Evolutionary conservation across 2,113 vertebrate species (phyloP).

Genomic region (Engystomops pustulosus): DNA sequence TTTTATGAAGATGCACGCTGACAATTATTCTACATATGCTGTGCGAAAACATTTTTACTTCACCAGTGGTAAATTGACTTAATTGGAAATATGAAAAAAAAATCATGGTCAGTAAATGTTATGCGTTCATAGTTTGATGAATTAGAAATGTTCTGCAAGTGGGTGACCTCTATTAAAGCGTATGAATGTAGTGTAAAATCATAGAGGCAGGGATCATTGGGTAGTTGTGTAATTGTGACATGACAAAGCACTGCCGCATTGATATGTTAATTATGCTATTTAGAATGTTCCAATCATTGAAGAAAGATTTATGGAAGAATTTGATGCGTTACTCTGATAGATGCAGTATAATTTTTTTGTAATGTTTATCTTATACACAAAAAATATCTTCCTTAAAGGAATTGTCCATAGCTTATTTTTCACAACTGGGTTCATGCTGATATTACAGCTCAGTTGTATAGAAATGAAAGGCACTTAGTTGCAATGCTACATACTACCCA

Average conservation of each 20-base stretch:
- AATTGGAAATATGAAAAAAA: conserved; percentile 46
- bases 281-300: too few relatives aligned
- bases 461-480: too few relatives aligned
- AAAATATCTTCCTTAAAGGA: too few relatives aligned
- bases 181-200: conserved; percentile 8
- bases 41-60: conserved; percentile 15
- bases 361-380: too few relatives aligned
- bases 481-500: too few relatives aligned
- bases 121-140: background rate
- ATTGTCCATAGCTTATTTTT: too few relatives aligned
- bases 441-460: too few relatives aligned
- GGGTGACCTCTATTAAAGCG: conserved; percentile 24
- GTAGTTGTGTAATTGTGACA: background rate
- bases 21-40: conserved; percentile 38
- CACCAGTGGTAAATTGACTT: conserved; percentile 18
- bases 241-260: background rate
- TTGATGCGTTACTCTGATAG: too few relatives aligned
- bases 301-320: too few relatives aligned
- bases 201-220: background rate
- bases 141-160: conserved; percentile 10
- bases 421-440: too few relatives aligned
- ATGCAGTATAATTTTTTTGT: too few relatives aligned
- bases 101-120: conserved; percentile 41
- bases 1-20: conserved; percentile 45
- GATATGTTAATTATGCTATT: conserved; percentile 4